phyloP scores from a whole-genome alignment of 1,140 invertebrate species.

The Musca domestica region DNA sequence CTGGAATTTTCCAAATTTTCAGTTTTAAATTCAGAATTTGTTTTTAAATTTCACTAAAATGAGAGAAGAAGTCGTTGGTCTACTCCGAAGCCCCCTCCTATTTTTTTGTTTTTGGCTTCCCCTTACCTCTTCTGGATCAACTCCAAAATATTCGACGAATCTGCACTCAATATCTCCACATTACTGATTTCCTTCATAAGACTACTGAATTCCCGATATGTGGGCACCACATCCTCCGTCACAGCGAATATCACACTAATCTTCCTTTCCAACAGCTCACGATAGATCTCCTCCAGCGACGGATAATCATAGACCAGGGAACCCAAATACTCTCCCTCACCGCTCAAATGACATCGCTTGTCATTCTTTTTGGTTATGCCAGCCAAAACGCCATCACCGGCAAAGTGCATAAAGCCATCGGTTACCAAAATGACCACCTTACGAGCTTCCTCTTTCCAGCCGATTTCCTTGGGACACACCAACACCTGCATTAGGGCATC shows the following conservation, averaged over 20 bases:
- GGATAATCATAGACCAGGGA: slow-evolving; percentile 63
- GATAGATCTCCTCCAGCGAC: slow-evolving; percentile 62
- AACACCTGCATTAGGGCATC: slow-evolving; percentile 99
- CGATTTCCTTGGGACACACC: slow-evolving; percentile 72
- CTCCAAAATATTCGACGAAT: slow-evolving; percentile 64
- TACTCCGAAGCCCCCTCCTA: too few species aligned
- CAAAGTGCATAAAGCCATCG: slow-evolving; percentile 64
- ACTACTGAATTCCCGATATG: slow-evolving; percentile 58
- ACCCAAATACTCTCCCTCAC: slow-evolving; percentile 58
- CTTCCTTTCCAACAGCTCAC: slow-evolving; percentile 59
- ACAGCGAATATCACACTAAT: slow-evolving; percentile 65
- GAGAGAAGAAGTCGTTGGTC: not conserved
- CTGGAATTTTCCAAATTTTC: not conserved
- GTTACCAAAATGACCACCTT: slow-evolving; percentile 65
- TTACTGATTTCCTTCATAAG: slow-evolving; percentile 59
- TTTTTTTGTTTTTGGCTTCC: too few species aligned
- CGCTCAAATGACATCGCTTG: slow-evolving; percentile 59
- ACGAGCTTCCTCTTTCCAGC: slow-evolving; percentile 60
- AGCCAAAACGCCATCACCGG: slow-evolving; percentile 61
- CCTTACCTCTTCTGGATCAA: slow-evolving; percentile 58
- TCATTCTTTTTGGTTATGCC: slow-evolving; percentile 57
- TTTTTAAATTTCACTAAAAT: not conserved
- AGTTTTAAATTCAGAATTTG: not conserved
- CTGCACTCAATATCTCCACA: slow-evolving; percentile 59
- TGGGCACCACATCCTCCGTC: slow-evolving; percentile 56